Conservation (phyloP, 2,797 vertebrate species). For the Echiichthys vipera region DNA sequence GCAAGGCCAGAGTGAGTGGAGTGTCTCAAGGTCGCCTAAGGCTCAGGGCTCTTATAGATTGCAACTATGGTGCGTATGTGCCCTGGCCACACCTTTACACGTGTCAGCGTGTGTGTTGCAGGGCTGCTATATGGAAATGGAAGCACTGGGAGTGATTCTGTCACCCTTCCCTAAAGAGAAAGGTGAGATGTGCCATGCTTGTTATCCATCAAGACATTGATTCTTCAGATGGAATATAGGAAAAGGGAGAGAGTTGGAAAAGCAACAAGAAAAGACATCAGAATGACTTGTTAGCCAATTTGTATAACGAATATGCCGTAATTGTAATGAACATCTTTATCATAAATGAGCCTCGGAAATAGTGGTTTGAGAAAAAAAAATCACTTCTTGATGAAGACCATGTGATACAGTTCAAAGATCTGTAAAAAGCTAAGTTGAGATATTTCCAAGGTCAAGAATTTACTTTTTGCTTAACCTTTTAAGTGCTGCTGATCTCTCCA, state of each 20-base stretch:
- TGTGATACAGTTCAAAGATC: neutral
- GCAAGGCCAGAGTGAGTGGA: slow-evolving; percentile 70
- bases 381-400: neutral
- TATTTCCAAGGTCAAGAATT: neutral
- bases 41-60: slow-evolving; percentile 83
- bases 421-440: neutral
- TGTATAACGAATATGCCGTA: slow-evolving; percentile 25
- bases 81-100: slow-evolving; percentile 70
- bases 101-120: slow-evolving; percentile 60
- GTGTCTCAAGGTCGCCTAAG: slow-evolving; percentile 79
- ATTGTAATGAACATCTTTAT: slow-evolving; percentile 1
- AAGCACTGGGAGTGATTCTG: slow-evolving; percentile 85
- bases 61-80: slow-evolving; percentile 66
- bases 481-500: neutral
- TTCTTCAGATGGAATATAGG: slow-evolving; percentile 67
- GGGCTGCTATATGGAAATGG: slow-evolving; percentile 84
- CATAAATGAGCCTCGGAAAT: neutral
- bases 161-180: slow-evolving; percentile 85
- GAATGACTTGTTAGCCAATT: slow-evolving; percentile 42
- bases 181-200: slow-evolving; percentile 85
- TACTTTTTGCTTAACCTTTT: neutral
- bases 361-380: neutral
- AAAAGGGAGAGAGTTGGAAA: slow-evolving; percentile 39
- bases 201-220: slow-evolving; percentile 90
- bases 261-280: slow-evolving; percentile 44